phyloP scores from a whole-genome alignment of 2,113 vertebrate genomes.

The Genyomyrus donnyi region DNA sequence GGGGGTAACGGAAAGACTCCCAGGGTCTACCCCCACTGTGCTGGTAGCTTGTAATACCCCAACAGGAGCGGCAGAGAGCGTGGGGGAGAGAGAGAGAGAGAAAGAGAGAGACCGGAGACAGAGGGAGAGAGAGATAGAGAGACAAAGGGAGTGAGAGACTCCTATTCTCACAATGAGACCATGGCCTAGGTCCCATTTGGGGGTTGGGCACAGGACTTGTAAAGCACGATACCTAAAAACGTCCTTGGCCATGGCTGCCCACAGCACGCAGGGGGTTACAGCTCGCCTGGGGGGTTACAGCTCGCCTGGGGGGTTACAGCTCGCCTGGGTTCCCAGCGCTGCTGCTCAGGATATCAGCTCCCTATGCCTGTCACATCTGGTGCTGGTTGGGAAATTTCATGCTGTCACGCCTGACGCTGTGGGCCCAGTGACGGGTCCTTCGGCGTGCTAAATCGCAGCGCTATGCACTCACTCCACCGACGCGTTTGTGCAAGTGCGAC shows the following conservation, averaged over 20 bases:
- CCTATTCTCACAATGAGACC: neutral
- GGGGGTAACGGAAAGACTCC: slow-evolving; percentile 57
- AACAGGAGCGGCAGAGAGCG: slow-evolving; percentile 38
- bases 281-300: neutral
- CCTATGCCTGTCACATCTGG: slow-evolving; percentile 3
- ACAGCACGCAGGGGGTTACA: neutral
- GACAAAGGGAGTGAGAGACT: neutral
- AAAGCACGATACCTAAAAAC: neutral
- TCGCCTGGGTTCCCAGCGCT: neutral
- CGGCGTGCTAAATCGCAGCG: slow-evolving; percentile 15
- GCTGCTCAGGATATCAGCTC: neutral
- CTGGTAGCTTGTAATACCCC: slow-evolving; percentile 43
- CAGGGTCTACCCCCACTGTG: slow-evolving; percentile 47
- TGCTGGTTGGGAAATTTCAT: slow-evolving; percentile 10
- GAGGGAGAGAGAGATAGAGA: neutral
- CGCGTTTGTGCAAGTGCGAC: neutral
- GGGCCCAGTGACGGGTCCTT: slow-evolving; percentile 18
- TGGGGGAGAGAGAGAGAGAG: neutral
- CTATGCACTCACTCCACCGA: slow-evolving; percentile 18
- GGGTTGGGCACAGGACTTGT: neutral
- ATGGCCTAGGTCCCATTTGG: neutral
- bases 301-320: neutral
- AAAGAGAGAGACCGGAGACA: neutral
- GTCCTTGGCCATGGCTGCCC: neutral
- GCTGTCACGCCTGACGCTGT: slow-evolving; percentile 7